Conservation (phyloP, 2,888 invertebrate species). For the Germaria angustata region DNA sequence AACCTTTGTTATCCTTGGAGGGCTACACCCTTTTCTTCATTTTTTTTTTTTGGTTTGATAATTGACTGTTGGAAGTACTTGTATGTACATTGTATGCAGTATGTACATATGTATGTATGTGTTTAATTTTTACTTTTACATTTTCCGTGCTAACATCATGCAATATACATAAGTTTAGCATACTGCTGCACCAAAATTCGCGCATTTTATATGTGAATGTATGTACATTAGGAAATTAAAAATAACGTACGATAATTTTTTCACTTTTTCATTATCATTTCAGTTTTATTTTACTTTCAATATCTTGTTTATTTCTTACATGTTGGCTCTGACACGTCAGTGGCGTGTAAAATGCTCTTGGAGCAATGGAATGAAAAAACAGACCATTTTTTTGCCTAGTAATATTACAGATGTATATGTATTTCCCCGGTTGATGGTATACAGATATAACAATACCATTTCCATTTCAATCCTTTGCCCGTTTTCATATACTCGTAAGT, state of each 20-base stretch:
- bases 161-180: background rate
- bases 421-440: slow-evolving; percentile 50
- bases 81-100: too few species aligned
- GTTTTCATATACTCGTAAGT: background rate
- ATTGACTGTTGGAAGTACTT: slow-evolving; percentile 7
- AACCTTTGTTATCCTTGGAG: slow-evolving; percentile 61
- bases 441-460: slow-evolving; percentile 39
- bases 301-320: slow-evolving; percentile 25
- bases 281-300: slow-evolving; percentile 17
- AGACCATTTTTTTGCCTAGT: background rate
- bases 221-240: slow-evolving; percentile 11
- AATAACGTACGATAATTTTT: slow-evolving; percentile 45
- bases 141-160: background rate
- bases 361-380: slow-evolving; percentile 16
- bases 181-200: background rate
- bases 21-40: slow-evolving; percentile 54
- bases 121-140: background rate
- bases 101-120: too few species aligned
- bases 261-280: slow-evolving; percentile 21
- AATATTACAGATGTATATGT: slow-evolving; percentile 21
- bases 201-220: background rate
- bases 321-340: slow-evolving; percentile 4
- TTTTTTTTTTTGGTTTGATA: too few species aligned
- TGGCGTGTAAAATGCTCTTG: background rate
- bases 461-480: slow-evolving; percentile 43